Percentiles rank a stretch among this genome's conserved stretches.
Conservation (phyloP, 2,888 invertebrate species). For the Mamestra brassicae region DNA sequence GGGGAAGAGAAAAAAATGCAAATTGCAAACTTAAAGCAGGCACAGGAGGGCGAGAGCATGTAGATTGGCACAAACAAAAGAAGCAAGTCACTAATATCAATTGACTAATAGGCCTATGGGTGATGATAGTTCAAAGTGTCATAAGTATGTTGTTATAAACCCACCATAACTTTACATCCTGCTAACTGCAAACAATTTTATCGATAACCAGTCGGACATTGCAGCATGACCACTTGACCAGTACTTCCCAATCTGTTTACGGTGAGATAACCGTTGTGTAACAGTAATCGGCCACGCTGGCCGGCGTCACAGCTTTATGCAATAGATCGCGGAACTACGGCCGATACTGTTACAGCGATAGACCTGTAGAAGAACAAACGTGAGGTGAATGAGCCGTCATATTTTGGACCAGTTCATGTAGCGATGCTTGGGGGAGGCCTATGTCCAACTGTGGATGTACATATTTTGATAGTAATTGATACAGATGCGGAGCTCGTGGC, state of each 20-base stretch:
- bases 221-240: slow-evolving; percentile 48
- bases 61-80: neutral
- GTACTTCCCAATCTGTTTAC: slow-evolving; percentile 65
- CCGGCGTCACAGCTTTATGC: slow-evolving; percentile 69
- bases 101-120: neutral
- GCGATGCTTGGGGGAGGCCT: neutral
- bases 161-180: neutral
- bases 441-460: neutral
- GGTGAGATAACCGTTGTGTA: slow-evolving; percentile 69
- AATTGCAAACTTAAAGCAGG: neutral
- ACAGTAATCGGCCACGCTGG: slow-evolving; percentile 55
- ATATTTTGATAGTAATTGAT: no score
- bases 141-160: neutral
- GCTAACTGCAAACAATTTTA: neutral
- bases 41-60: neutral
- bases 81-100: no score
- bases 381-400: slow-evolving; percentile 24
- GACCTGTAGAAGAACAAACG: neutral
- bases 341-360: slow-evolving; percentile 44
- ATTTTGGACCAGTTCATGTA: neutral
- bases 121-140: neutral
- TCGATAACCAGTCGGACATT: slow-evolving; percentile 47
- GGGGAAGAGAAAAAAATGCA: neutral
- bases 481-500: no score
- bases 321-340: slow-evolving; percentile 70